phyloP scores from a whole-genome alignment of 2,113 vertebrate genomes.

The Mystacornis crossleyi region DNA sequence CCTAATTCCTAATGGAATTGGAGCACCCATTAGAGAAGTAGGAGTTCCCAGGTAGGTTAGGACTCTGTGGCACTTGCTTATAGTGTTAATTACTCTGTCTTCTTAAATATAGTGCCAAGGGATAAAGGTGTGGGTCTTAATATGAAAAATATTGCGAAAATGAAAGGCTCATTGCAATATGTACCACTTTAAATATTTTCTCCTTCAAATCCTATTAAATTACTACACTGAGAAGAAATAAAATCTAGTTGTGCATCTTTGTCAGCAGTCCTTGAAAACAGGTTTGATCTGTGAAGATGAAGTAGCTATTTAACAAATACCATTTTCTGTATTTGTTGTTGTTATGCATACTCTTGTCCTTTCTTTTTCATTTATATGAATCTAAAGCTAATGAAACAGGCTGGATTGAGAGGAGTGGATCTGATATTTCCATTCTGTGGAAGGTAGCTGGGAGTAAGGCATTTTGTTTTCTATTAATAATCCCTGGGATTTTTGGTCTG shows the following conservation, averaged over 20 bases:
- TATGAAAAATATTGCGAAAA: not conserved
- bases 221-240: not conserved
- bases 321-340: not conserved
- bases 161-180: not conserved
- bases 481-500: not conserved
- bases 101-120: not conserved
- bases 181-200: not conserved
- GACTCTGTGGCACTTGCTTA: not conserved
- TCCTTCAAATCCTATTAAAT: not conserved
- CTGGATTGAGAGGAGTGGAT: not conserved
- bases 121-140: not conserved
- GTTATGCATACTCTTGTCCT: not conserved
- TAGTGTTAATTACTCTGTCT: not conserved
- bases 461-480: not conserved
- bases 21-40: not conserved
- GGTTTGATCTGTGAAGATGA: not conserved
- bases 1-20: not conserved
- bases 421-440: not conserved
- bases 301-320: not conserved
- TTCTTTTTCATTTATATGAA: not conserved
- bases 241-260: not conserved
- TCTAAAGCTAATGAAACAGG: not conserved
- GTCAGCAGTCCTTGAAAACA: not conserved
- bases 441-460: not conserved
- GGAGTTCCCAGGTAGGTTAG: not conserved